Evolutionary conservation across 2,797 vertebrate species (phyloP), one percentile per base, ranked within the genome.

Genomic region (Podarcis lilfordi): DNA sequence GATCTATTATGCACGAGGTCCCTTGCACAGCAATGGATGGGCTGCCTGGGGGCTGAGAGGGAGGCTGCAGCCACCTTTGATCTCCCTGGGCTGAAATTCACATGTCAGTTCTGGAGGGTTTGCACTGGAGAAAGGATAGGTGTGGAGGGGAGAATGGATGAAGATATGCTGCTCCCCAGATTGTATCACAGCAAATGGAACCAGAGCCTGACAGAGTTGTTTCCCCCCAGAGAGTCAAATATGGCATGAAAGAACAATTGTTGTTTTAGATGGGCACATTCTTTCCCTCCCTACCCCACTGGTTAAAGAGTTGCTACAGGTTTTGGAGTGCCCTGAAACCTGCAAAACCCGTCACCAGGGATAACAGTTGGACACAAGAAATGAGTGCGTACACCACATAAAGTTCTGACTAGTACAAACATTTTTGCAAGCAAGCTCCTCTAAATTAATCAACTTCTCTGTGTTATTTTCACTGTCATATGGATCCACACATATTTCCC

Each of bases 81-180:
- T 80, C 77, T 85, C 23, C 37, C 21, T 11, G 29, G n/a, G 61
- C 77, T n/a, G 50, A 80, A 72, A 64, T 85, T 80, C 55, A 74
- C 4, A 19, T 35, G 8, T 43, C 27, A 10, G 61, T 64, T 4
- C 81, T 35, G 82, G 13, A 79, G 68, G 66, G 9, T n/a, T 79
- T 69, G 35, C 2, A 32, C 7, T 11, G 37, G 9, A 84, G 21
- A 45, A 55, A n/a, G 29, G n/a, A 8, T 5, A 15, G n/a, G 10
- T 13, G 7, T 21, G 69, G 10, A 35, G 21, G 6, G 13, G 32
- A 43, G 59, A 76, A 40, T 15, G 43, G n/a, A 64, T 1, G 35
- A 13, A 37, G 32, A 37, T 25, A 61, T 5, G 23, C 23, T 55
- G n/a, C 23, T 40, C 29, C 76, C 23, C 40, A 55, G 37, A 8